These are phyloP conservation scores for Zelostemma sp. DNA, from an alignment of 1,140 invertebrate genomes.

Conservation along the genomic window DNA sequence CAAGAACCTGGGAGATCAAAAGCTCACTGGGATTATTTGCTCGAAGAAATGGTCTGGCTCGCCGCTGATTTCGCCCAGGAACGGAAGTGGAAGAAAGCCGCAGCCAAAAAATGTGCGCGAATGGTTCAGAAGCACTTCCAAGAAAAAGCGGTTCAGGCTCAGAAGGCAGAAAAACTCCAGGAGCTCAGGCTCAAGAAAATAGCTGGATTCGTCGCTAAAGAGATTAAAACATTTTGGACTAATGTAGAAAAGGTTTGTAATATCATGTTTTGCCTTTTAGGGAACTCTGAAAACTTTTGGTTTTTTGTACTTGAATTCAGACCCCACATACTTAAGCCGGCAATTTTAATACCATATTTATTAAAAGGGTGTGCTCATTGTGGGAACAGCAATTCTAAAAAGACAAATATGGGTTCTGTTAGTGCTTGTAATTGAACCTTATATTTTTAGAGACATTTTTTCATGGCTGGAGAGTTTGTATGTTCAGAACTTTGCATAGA, in stretches of 20 bases:
- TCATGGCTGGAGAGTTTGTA: no score
- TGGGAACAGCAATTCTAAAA: constrained; percentile 64
- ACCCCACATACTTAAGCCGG: constrained; percentile 70
- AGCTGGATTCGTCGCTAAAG: constrained; percentile 91
- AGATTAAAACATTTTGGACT: constrained; percentile 95
- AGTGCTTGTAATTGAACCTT: constrained; percentile 34
- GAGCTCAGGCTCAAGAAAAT: constrained; percentile 88
- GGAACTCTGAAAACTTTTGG: no score
- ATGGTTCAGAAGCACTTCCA: constrained; percentile 97
- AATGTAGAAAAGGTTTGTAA: constrained; percentile 91
- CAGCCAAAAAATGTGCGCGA: constrained; percentile 91
- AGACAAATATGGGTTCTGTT: constrained; percentile 40
- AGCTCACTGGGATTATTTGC: constrained; percentile 98
- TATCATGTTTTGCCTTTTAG: neutral
- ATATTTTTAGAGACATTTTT: constrained; percentile 48
- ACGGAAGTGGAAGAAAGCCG: constrained; percentile 96
- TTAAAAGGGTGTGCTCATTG: constrained; percentile 68
- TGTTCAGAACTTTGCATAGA: no score
- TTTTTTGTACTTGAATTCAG: no score
- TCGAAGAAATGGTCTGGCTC: constrained; percentile 99
- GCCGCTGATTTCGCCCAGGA: constrained; percentile 98
- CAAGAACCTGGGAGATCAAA: constrained; percentile 91
- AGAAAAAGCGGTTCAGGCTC: constrained; percentile 90
- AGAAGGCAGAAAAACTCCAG: constrained; percentile 93
- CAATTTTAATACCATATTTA: constrained; percentile 57